These are phyloP conservation scores for Cataglyphis altisquamis DNA, from an alignment of 2,888 invertebrate genomes.

Conservation along the genomic window DNA sequence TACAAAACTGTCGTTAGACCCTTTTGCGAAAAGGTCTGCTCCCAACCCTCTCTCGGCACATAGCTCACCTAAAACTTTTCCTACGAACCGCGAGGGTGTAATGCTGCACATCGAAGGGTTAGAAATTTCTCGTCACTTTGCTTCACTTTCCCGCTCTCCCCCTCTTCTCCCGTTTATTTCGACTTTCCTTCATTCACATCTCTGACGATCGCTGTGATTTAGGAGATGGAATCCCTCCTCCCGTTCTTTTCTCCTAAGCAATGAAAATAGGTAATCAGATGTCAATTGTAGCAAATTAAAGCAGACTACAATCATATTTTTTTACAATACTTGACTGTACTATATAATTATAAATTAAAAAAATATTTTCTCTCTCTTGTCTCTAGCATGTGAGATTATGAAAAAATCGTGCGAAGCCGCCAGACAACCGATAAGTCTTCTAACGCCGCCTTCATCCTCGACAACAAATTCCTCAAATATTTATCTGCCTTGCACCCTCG, in stretches of 20 bases:
- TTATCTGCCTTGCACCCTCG: conserved; percentile 81
- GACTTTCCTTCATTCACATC: conserved; percentile 13
- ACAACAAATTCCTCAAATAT: conserved; percentile 86
- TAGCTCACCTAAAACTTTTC: conserved; percentile 72
- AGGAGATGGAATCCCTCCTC: not conserved
- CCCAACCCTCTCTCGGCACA: conserved; percentile 66
- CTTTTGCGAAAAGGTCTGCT: conserved; percentile 64
- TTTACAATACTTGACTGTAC: not conserved
- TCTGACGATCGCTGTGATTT: conserved; percentile 5
- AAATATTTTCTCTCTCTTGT: not conserved
- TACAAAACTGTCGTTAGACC: conserved; percentile 72
- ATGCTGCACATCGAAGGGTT: conserved; percentile 65
- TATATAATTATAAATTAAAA: not conserved
- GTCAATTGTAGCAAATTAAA: not conserved
- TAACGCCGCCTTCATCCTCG: conserved; percentile 71
- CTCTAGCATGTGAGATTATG: conserved; percentile 28
- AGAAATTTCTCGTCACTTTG: conserved; percentile 61
- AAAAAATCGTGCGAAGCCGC: conserved; percentile 80
- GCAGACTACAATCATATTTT: not conserved
- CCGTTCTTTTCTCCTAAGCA: not conserved
- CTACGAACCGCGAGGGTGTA: conserved; percentile 69
- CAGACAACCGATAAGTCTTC: conserved; percentile 83
- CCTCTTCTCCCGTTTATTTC: conserved; percentile 2
- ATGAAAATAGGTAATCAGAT: conserved; percentile 1
- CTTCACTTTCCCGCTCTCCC: not conserved